Evolutionary conservation across 2,113 vertebrate genomes (phyloP), one percentile per base, ranked within the genome.

Genomic region (Redunca redunca): DNA sequence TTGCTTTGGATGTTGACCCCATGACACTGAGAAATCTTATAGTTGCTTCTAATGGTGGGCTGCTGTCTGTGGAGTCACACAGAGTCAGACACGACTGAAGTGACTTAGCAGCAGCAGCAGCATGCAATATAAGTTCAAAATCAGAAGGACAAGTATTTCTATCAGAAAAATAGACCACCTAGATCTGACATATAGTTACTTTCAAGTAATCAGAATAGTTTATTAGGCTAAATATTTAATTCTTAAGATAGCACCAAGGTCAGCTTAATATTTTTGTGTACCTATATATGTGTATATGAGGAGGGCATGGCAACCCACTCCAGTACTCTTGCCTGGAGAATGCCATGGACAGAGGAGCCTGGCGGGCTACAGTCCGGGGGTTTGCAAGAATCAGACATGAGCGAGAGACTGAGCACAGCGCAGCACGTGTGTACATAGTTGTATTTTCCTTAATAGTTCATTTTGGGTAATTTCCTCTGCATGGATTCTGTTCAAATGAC

Each of bases 171-270:
- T 19, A 62, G 21, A 7, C 6, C 67, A 40, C n/a, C 46, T 86
- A 96, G 16, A 43, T 71, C 2, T 53, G 36, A 30, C 28, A 64
- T 67, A 53, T 40, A 82, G 6, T 94, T 94, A 74, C 6, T 67
- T 50, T 95, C 53, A 77, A 74, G 13, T 95, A 91, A 92, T 81
- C 36, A 92, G 64, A 96, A 93, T 89, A 64, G 5, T 80, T 97
- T 78, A 92, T 88, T 94, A 74, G 53, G 78, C 9, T 85, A 33
- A 88, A 84, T 82, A 88, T 77, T 96, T 74, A 92, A 58, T 88
- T 97, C 30, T 88, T 95, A 6, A 26, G 81, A 64, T 96, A 94
- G 71, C 57, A 33, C 30, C 0, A 1, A 90, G 96, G 13, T 33
- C 19, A 89, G n/a, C 16, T 57, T 91, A 77, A 52, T 55, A 9